Evolutionary conservation across 2,113 vertebrate genomes (phyloP), one percentile per base, ranked within the genome.

Genomic region (Forbesichthys papilliferus): DNA sequence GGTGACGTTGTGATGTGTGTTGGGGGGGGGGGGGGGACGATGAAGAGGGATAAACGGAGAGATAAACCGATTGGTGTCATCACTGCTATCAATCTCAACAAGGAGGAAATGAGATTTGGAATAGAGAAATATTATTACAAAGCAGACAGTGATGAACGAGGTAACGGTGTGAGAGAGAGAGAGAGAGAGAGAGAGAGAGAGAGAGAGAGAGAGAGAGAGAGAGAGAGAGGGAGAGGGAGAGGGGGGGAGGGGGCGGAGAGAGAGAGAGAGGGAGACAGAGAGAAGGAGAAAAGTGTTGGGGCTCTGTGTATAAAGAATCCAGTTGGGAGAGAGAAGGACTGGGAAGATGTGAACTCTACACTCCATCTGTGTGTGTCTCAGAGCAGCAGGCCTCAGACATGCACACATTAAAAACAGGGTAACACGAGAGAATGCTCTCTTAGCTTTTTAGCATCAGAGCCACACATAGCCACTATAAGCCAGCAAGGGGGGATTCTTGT

Each of bases 1-100:
- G 71, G 58, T 36, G 68, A 57, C 18, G 56, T 7, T 58, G 56
- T 16, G 56, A 11, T 58, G 27, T 20, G 56, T 20, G 49, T 14
- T 27, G 27, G 27, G 27, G 27, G 20, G 2, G 2, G 20, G 20
- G 2, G 0, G 20, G 36, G 62, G 71, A 77, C 87, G 90, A 94
- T 93, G 92, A 93, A 93, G 92, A 91, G 90, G 90, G 90, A 90
- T 93, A 93, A 92, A 91, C 73, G 79, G 85, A 74, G 90, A 91
- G 92, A 94, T 93, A 94, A 94, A 93, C 91, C 88, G 91, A 93
- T 93, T 93, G 91, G 90, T 92, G 93, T 93, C 92, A 90, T 90
- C 88, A 51, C 87, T 82, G 89, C 91, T 92, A 94, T 94, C 92
- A 93, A 94, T 94, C 93, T 94, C 92, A 88, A 90, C 87, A 75